These are phyloP conservation scores for Mythimna vitellina DNA, from an alignment of 2,888 invertebrate genomes.

Conservation along the genomic window DNA sequence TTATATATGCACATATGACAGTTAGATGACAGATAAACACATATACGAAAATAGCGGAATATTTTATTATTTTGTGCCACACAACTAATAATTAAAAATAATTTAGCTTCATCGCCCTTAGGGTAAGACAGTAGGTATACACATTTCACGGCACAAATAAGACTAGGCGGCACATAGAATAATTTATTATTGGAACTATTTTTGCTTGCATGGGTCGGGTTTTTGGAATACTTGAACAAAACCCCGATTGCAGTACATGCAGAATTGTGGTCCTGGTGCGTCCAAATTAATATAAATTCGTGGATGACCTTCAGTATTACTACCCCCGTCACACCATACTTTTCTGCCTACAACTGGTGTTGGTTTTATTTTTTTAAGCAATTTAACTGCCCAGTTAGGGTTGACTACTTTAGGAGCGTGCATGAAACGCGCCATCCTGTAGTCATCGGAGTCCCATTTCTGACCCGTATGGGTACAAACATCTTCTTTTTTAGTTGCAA, in stretches of 20 bases:
- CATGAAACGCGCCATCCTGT: slow-evolving; percentile 40
- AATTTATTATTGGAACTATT: neutral
- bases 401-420: slow-evolving; percentile 38
- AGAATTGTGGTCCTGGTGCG: slow-evolving; percentile 38
- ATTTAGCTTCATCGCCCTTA: neutral
- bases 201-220: neutral
- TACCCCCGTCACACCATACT: slow-evolving; percentile 43
- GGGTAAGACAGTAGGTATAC: neutral
- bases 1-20: no score
- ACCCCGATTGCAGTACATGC: slow-evolving; percentile 35
- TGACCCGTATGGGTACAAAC: slow-evolving; percentile 45
- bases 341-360: slow-evolving; percentile 19
- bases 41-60: neutral
- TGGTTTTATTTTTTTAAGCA: slow-evolving; percentile 6
- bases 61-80: neutral
- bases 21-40: neutral
- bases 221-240: slow-evolving; percentile 1
- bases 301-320: slow-evolving; percentile 45
- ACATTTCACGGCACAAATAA: no score
- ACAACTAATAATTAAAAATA: neutral
- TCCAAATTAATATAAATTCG: slow-evolving; percentile 50
- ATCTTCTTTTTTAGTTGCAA: slow-evolving; percentile 39
- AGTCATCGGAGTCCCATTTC: slow-evolving; percentile 41
- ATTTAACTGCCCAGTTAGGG: slow-evolving; percentile 31
- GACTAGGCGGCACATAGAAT: no score